Conservation (phyloP, 1,140 invertebrate species). For the Hydropsyche tenuis region DNA sequence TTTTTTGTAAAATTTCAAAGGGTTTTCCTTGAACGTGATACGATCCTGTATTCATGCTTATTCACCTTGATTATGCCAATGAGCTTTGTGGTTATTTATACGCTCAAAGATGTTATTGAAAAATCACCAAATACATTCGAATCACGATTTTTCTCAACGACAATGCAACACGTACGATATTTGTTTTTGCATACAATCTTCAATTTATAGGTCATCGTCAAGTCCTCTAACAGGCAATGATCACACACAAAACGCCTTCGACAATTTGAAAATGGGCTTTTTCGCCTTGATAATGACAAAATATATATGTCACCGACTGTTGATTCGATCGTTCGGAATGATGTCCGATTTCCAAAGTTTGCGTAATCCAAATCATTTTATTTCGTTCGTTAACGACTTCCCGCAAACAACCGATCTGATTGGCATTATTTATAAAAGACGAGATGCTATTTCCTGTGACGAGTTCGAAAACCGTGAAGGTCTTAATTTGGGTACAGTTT, state of each 20-base stretch:
- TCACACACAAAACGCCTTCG: not conserved
- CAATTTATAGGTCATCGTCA: conserved; percentile 11
- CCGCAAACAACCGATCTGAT: not conserved
- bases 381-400: conserved; percentile 21
- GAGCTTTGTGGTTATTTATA: not conserved
- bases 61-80: not conserved
- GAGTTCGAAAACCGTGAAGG: conserved; percentile 25
- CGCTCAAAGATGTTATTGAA: not conserved
- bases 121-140: not conserved
- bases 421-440: not conserved
- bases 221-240: not conserved
- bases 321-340: not conserved
- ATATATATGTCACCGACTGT: not conserved
- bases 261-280: not conserved
- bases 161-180: conserved; percentile 12
- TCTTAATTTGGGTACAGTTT: not conserved
- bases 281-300: not conserved
- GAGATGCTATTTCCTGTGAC: conserved; percentile 10
- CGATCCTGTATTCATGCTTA: not conserved
- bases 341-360: not conserved
- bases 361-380: conserved; percentile 8
- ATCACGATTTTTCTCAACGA: conserved; percentile 14
- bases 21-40: conserved; percentile 17
- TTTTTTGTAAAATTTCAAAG: conserved; percentile 10
- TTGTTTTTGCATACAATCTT: conserved; percentile 16